Evolutionary conservation across 2,797 vertebrate genomes (phyloP).

Genomic region (Mormyrops attenuatus): DNA sequence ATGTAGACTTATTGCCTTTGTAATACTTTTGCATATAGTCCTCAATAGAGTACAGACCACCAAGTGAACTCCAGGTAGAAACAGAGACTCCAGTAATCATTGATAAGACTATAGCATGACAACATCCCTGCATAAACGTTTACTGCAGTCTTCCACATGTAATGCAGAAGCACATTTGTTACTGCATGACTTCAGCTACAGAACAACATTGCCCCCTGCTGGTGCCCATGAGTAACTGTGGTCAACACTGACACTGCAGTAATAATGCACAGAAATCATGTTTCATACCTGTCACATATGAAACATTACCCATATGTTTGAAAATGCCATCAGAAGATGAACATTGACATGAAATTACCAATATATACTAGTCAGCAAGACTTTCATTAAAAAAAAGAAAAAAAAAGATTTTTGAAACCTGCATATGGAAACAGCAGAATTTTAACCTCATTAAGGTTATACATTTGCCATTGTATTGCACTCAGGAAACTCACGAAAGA

Average conservation of each 20-base stretch:
- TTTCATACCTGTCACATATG: neutral
- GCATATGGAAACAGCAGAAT: neutral
- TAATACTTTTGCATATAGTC: neutral
- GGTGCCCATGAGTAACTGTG: neutral
- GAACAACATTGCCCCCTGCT: neutral
- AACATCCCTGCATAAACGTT: neutral
- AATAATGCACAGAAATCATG: neutral
- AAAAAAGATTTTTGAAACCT: neutral
- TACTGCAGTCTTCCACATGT: neutral
- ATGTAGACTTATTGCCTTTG: neutral
- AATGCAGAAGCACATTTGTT: neutral
- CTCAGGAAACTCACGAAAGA: neutral
- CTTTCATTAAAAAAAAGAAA: neutral
- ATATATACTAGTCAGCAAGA: neutral
- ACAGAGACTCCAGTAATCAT: neutral
- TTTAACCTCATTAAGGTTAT: neutral
- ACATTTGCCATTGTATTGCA: neutral
- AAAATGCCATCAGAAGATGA: neutral
- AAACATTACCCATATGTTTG: neutral
- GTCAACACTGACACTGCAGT: neutral
- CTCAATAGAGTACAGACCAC: neutral
- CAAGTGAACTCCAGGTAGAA: neutral
- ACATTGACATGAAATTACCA: neutral
- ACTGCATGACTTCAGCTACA: neutral
- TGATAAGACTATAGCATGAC: neutral